A percentile compares a stretch with the other conserved stretches of the same genome.
These are phyloP conservation scores for Heteropelma amictum DNA, from an alignment of 2,888 invertebrate genomes.

Conservation along the genomic window DNA sequence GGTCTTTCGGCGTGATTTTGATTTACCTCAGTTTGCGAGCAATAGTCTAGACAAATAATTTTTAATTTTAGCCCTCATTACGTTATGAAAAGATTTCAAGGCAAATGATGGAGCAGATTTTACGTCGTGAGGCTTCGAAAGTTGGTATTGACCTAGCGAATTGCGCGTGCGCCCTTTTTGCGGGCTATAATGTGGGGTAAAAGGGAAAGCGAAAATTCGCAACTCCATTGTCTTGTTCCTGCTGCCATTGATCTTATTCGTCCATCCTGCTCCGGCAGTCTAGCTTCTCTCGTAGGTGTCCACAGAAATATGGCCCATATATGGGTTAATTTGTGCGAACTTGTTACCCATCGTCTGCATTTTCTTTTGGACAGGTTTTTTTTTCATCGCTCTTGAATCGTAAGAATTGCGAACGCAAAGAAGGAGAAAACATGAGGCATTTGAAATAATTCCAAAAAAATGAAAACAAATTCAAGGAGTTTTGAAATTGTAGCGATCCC, in stretches of 20 bases:
- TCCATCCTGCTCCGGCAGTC: background rate
- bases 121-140: conserved; percentile 23
- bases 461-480: no score
- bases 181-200: conserved; percentile 43
- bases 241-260: background rate
- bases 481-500: no score
- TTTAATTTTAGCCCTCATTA: background rate
- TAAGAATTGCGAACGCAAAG: no score
- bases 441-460: no score
- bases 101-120: conserved; percentile 27
- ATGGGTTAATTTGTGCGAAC: background rate
- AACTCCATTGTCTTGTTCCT: conserved; percentile 32
- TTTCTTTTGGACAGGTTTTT: no score
- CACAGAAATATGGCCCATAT: background rate
- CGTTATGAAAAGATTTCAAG: background rate
- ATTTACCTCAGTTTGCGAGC: no score
- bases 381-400: no score
- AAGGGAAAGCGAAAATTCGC: conserved; percentile 47
- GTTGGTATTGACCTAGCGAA: conserved; percentile 61
- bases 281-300: background rate
- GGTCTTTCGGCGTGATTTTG: no score
- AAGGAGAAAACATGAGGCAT: no score
- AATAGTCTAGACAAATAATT: no score
- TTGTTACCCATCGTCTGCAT: no score
- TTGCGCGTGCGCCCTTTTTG: conserved; percentile 58